Conservation (phyloP, 2,113 vertebrate species). For the Barnardius zonarius region DNA sequence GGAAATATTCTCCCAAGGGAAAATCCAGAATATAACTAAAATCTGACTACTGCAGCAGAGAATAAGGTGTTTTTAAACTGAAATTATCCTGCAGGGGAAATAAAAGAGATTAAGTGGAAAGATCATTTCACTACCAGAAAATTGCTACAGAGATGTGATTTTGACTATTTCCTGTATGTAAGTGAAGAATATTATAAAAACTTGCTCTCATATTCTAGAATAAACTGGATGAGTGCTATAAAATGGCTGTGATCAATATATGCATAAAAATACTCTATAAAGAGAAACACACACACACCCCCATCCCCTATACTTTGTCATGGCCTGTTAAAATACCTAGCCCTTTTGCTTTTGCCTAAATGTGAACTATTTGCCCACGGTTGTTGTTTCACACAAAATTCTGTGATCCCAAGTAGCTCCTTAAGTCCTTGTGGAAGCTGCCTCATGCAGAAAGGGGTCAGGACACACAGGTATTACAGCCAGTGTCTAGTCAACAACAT, state of each 20-base stretch:
- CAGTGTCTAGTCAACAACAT: not conserved
- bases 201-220: not conserved
- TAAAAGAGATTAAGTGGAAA: not conserved
- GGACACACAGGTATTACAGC: accelerated
- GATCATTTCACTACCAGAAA: not conserved
- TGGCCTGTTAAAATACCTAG: not conserved
- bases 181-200: not conserved
- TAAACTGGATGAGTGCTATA: not conserved
- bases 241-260: not conserved
- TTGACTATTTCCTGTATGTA: not conserved
- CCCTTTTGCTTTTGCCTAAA: not conserved
- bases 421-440: not conserved
- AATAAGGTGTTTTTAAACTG: accelerated
- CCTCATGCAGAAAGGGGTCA: not conserved
- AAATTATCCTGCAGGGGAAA: not conserved
- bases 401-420: not conserved
- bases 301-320: not conserved
- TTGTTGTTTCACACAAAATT: not conserved
- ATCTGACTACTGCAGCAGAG: not conserved
- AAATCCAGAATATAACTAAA: not conserved
- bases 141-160: not conserved
- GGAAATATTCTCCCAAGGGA: not conserved
- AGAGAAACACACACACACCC: not conserved
- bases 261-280: not conserved
- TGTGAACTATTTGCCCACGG: not conserved